Evolutionary conservation across 2,888 invertebrate genomes (phyloP).

Genomic region (Scaptomyza cyrtandrae): DNA sequence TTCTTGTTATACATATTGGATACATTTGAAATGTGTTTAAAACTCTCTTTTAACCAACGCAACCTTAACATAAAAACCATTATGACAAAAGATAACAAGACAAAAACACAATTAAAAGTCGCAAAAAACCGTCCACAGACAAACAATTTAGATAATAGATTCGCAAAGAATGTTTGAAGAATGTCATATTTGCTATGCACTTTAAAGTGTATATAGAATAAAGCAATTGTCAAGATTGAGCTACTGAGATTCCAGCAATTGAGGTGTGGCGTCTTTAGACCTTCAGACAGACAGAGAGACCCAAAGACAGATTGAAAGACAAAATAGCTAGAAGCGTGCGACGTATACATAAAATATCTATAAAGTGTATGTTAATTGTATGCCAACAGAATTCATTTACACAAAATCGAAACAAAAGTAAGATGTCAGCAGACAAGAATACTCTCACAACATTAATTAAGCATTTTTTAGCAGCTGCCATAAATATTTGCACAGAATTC

Average conservation of each 20-base stretch:
- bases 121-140: too few relatives aligned
- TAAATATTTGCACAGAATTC: background rate
- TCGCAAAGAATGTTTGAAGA: conserved; percentile 2
- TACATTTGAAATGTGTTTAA: background rate
- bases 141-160: conserved; percentile 2
- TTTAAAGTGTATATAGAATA: conserved; percentile 23
- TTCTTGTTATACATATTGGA: background rate
- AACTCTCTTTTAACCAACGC: too few relatives aligned
- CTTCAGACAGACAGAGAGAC: conserved; percentile 3
- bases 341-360: conserved; percentile 22
- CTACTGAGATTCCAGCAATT: conserved; percentile 14
- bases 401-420: conserved; percentile 26
- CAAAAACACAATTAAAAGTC: background rate
- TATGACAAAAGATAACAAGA: background rate
- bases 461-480: background rate
- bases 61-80: too few relatives aligned
- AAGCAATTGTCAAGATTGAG: conserved; percentile 22
- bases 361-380: conserved; percentile 58
- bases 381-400: conserved; percentile 26
- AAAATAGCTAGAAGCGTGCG: conserved; percentile 24
- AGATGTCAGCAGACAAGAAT: conserved; percentile 15
- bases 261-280: conserved; percentile 49
- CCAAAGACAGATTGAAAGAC: background rate
- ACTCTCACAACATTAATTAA: conserved; percentile 17
- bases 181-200: conserved; percentile 8